These are phyloP conservation scores for Apis cerana DNA, from an alignment of 1,140 invertebrate genomes.

Conservation along the genomic window DNA sequence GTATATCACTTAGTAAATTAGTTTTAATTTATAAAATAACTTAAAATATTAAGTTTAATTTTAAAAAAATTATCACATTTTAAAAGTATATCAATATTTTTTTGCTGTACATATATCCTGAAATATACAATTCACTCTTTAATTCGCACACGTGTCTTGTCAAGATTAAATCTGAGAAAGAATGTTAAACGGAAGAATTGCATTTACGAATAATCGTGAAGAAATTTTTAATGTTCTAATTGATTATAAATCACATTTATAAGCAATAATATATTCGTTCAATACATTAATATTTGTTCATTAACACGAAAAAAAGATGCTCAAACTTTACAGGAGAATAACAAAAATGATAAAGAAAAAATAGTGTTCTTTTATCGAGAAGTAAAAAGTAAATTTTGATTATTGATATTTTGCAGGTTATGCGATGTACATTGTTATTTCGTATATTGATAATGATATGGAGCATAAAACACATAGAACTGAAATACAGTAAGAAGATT, in stretches of 20 bases:
- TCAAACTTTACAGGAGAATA: not conserved
- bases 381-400: slow-evolving; percentile 40
- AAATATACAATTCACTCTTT: not conserved
- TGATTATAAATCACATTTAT: slow-evolving; percentile 26
- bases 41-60: no score
- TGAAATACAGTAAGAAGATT: slow-evolving; percentile 53
- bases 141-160: no score
- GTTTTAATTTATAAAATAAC: no score
- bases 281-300: not conserved
- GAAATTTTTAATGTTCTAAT: slow-evolving; percentile 21
- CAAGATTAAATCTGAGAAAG: not conserved
- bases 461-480: slow-evolving; percentile 60
- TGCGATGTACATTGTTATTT: slow-evolving; percentile 42
- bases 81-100: no score
- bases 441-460: slow-evolving; percentile 59
- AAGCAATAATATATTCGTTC: slow-evolving; percentile 21
- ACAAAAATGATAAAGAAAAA: slow-evolving; percentile 10
- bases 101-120: no score
- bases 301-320: not conserved
- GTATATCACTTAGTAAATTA: no score
- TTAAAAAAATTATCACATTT: no score
- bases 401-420: slow-evolving; percentile 54
- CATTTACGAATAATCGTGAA: slow-evolving; percentile 30
- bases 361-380: not conserved
- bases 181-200: slow-evolving; percentile 22